These are phyloP conservation scores for Zaprionus lachaisei DNA, from an alignment of 1,140 invertebrate species.

Conservation along the genomic window DNA sequence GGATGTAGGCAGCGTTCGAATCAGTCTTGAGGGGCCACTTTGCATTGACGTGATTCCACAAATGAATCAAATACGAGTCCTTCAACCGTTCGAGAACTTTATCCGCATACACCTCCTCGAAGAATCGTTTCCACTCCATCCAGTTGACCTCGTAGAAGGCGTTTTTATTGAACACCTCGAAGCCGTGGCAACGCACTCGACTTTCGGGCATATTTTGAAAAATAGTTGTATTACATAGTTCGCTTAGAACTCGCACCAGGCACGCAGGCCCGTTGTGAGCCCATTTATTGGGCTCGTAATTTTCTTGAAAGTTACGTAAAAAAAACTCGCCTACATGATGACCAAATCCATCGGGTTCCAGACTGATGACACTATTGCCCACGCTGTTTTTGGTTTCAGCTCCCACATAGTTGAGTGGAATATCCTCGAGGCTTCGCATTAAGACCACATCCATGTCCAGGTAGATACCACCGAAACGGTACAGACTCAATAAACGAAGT, in stretches of 20 bases:
- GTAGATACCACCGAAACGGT: constrained; percentile 92
- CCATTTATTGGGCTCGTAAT: background rate
- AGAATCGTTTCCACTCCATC: background rate
- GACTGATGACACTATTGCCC: constrained; percentile 88
- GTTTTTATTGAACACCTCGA: background rate
- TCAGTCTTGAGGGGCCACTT: background rate
- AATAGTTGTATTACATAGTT: background rate
- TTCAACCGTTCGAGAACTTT: background rate
- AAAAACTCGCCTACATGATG: constrained; percentile 86
- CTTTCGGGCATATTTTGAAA: background rate
- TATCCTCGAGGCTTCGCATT: constrained; percentile 86
- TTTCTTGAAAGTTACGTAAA: constrained; percentile 63
- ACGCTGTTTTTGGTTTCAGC: constrained; percentile 87
- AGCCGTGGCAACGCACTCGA: constrained; percentile 2
- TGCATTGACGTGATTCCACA: background rate
- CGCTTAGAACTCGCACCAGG: background rate
- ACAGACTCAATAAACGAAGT: constrained; percentile 89
- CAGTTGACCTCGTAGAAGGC: constrained; percentile 10
- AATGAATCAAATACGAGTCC: constrained; percentile 14
- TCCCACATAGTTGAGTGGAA: constrained; percentile 88
- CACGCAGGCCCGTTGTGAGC: constrained; percentile 3
- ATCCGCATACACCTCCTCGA: background rate
- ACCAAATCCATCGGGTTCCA: constrained; percentile 78
- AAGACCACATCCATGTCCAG: constrained; percentile 91
- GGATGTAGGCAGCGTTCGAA: constrained; percentile 58